Evolutionary conservation across 2,113 vertebrate genomes (phyloP), one percentile per base, ranked within the genome.

Genomic region (Hirundichthys speculiger): DNA sequence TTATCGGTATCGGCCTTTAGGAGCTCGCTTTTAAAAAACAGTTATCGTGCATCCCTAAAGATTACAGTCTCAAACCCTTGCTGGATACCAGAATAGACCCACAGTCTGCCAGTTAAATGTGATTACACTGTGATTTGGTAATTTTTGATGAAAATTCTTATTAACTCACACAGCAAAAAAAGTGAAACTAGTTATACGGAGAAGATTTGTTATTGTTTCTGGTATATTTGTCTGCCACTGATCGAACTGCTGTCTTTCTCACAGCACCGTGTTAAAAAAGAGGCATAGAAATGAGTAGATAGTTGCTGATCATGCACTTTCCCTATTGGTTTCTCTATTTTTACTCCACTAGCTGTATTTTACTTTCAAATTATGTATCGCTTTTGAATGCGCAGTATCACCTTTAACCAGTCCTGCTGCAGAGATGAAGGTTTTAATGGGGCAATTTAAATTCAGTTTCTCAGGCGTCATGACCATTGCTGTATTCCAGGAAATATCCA

Each of bases 371-470:
- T 75, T 45, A 25, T 48, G 66, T 24, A 50, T 75, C 39, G 22
- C 59, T 63, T 40, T 59, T 18, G 69, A 86, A 80, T 65, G 39
- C 51, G 46, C 71, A 75, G 81, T 83, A 64, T 43, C 15, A 52
- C 25, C 63, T 71, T 67, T 68, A 62, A 58, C 49, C 41, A 6
- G 16, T 42, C 60, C 64, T 16, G 42, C 65, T 60, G 67, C 57
- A 41, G 42, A 68, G 45, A 62, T 74, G 68, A 73, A 69, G 40
- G 19, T 64, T 67, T 80, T 83, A 87, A 89, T 89, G 66, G 73
- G 66, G 71, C 79, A 73, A 81, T 90, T 87, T 90, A 76, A 82
- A 87, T 88, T 87, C 73, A 63, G 58, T 75, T 69, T 82, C 68
- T 75, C 40, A 27, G 38, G 56, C 57, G 77, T 70, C 64, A 45